Conservation (phyloP, 1,140 invertebrate species). For the Drosophila nasuta region DNA sequence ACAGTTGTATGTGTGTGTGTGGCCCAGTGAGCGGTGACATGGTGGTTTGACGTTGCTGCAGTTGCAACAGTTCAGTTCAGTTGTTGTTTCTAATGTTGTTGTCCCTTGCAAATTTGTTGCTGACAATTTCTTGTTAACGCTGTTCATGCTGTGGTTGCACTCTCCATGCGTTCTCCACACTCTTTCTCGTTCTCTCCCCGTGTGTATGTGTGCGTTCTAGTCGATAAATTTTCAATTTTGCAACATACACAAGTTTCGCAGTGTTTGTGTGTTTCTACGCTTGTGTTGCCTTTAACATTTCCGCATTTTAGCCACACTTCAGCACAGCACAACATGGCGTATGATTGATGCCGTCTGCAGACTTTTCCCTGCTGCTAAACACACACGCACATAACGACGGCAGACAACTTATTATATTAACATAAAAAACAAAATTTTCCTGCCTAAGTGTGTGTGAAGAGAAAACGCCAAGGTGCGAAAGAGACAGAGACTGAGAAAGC, state of each 20-base stretch:
- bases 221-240: constrained; percentile 82
- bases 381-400: constrained; percentile 21
- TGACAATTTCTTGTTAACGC: constrained; percentile 80
- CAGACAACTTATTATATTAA: constrained; percentile 67
- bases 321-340: constrained; percentile 71
- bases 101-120: constrained; percentile 69
- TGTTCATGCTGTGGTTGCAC: constrained; percentile 64
- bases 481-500: not conserved
- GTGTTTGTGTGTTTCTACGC: constrained; percentile 13
- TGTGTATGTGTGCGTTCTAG: constrained; percentile 63
- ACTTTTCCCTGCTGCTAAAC: constrained; percentile 5
- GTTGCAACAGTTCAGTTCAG: constrained; percentile 19
- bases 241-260: constrained; percentile 42
- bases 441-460: constrained; percentile 23
- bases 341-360: constrained; percentile 78
- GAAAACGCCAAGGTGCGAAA: constrained; percentile 7
- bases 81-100: constrained; percentile 35
- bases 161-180: constrained; percentile 10
- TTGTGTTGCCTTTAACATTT: constrained; percentile 57
- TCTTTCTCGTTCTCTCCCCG: constrained; percentile 23
- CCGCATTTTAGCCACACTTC: constrained; percentile 78
- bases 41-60: constrained; percentile 40
- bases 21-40: constrained; percentile 30
- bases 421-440: constrained; percentile 47
- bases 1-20: not conserved